Conservation (phyloP, 2,797 vertebrate species). For the Sebastolobus alascanus region DNA sequence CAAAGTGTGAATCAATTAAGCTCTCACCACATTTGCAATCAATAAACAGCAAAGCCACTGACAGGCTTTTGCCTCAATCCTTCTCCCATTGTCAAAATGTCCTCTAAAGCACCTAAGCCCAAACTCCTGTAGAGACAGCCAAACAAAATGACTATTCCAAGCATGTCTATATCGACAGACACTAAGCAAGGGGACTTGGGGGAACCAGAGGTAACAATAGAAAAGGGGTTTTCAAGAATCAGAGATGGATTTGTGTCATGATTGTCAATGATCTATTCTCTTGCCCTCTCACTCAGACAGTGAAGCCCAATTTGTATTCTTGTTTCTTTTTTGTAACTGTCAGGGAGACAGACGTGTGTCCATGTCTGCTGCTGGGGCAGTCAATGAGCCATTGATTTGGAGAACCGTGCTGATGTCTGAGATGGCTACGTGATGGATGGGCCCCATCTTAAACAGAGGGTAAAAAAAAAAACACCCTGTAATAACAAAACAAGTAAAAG, state of each 20-base stretch:
- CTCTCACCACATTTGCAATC: conserved; percentile 82
- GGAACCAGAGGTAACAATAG: conserved; percentile 61
- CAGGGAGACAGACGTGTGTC: conserved; percentile 81
- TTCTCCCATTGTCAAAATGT: conserved; percentile 74
- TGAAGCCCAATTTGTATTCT: conserved; percentile 78
- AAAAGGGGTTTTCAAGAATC: conserved; percentile 71
- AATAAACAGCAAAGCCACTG: conserved; percentile 83
- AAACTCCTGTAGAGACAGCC: conserved; percentile 59
- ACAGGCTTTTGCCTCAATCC: conserved; percentile 64
- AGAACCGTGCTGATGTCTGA: conserved; percentile 66
- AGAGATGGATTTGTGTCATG: conserved; percentile 80
- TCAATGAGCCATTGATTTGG: conserved; percentile 85
- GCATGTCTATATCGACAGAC: conserved; percentile 66
- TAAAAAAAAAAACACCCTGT: conserved; percentile 16
- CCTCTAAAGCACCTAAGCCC: conserved; percentile 65
- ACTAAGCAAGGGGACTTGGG: conserved; percentile 52
- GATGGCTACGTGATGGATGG: conserved; percentile 80
- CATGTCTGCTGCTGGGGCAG: conserved; percentile 75
- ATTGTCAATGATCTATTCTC: conserved; percentile 81
- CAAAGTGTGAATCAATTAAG: conserved; percentile 86
- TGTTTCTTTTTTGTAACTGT: conserved; percentile 80
- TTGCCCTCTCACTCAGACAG: conserved; percentile 74
- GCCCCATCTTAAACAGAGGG: conserved; percentile 55
- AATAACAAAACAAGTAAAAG: conserved; percentile 60
- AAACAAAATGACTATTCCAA: conserved; percentile 70